These are phyloP conservation scores for Drosophila asahinai DNA, from an alignment of 1,140 invertebrate species.

Conservation along the genomic window DNA sequence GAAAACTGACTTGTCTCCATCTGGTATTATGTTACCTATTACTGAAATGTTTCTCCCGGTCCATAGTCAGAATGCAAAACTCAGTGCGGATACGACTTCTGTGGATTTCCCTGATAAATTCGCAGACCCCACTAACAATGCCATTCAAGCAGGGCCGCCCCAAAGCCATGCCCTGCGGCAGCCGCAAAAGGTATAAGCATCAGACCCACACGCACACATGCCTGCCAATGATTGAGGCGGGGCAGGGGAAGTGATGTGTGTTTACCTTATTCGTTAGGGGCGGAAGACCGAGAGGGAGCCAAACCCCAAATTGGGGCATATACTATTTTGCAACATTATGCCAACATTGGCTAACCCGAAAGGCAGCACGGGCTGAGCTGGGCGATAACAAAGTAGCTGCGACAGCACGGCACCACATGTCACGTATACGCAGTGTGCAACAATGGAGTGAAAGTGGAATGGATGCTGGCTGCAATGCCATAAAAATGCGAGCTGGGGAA, in stretches of 20 bases:
- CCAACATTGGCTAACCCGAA: conserved; percentile 63
- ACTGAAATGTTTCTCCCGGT: neutral
- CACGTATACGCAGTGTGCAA: conserved; percentile 78
- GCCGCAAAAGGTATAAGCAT: conserved; percentile 71
- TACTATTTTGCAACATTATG: conserved; percentile 66
- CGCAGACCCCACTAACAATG: conserved; percentile 45
- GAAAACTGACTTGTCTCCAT: neutral
- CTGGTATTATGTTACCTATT: neutral
- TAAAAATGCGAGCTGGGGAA: conserved; percentile 58
- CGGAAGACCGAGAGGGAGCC: conserved; percentile 12
- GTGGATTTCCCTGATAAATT: conserved; percentile 33
- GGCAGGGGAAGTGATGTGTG: conserved; percentile 62
- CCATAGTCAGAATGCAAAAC: conserved; percentile 38
- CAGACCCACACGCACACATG: conserved; percentile 23
- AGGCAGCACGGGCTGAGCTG: conserved; percentile 29
- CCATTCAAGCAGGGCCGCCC: conserved; percentile 26
- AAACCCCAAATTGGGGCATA: conserved; percentile 70
- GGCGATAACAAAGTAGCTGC: conserved; percentile 73
- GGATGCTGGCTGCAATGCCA: conserved; percentile 47
- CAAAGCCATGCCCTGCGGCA: conserved; percentile 45
- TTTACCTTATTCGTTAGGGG: conserved; percentile 63
- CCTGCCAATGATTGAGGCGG: neutral
- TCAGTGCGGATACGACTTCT: conserved; percentile 12
- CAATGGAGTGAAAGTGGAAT: conserved; percentile 65
- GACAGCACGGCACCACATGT: conserved; percentile 53